Evolutionary conservation across 2,888 invertebrate genomes (phyloP).

Genomic region (Aricia artaxerxes): DNA sequence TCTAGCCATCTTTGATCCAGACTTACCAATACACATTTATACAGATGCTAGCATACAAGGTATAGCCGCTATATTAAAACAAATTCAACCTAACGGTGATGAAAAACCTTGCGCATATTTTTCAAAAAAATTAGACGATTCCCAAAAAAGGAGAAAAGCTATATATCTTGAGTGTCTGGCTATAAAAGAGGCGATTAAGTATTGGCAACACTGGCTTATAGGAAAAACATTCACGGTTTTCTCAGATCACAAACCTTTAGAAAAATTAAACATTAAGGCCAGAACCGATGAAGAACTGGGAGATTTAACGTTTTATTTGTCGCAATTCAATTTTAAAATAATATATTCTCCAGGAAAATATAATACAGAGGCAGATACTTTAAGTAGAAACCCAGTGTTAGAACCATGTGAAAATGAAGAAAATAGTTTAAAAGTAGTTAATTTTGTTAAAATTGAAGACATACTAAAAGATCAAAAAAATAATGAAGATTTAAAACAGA

Average conservation of each 20-base stretch:
- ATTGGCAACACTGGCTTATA: constrained; percentile 41
- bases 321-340: constrained; percentile 41
- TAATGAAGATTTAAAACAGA: constrained; percentile 25
- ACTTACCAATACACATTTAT: constrained; percentile 36
- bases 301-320: constrained; percentile 39
- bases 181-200: constrained; percentile 33
- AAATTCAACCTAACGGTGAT: constrained; percentile 29
- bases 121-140: constrained; percentile 31
- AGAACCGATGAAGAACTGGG: constrained; percentile 39
- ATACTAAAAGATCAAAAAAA: constrained; percentile 33
- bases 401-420: too few species aligned
- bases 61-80: background rate
- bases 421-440: constrained; percentile 35
- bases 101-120: constrained; percentile 31
- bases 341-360: constrained; percentile 42
- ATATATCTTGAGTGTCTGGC: background rate
- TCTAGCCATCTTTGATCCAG: constrained; percentile 37
- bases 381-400: constrained; percentile 28
- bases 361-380: constrained; percentile 42
- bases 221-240: constrained; percentile 40
- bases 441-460: constrained; percentile 39
- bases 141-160: constrained; percentile 39
- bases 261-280: constrained; percentile 38
- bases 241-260: constrained; percentile 38
- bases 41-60: constrained; percentile 36